Evolutionary conservation across 2,113 vertebrate genomes (phyloP), one percentile per base, ranked within the genome.

Genomic region (Lophochroa leadbeateri): DNA sequence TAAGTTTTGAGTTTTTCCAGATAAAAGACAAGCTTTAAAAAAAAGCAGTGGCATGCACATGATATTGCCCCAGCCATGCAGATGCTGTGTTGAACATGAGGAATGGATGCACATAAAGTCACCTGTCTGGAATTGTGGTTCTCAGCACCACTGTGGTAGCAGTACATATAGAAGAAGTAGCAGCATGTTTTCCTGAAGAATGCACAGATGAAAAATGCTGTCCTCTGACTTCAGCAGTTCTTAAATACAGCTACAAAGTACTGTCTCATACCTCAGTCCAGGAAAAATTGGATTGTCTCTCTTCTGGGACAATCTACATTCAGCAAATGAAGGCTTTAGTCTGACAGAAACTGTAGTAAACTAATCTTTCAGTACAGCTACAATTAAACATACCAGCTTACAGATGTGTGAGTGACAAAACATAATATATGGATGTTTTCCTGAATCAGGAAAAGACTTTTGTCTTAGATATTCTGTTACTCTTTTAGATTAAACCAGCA

Each of bases 51-150:
- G 10, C 23, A 21, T 31, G 21, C 21, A 64, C 2, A 24, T 41
- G 29, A 43, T 25, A 17, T 4, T 52, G 17, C 14, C 19, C 6
- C 24, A 71, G 24, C 5, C 55, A 10, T 13, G 25, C 5, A 35
- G 15, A 31, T 43, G 25, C 15, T 1, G 2, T 31, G 27, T 9
- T 81, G 46, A 69, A 63, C 50, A 49, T 4, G 17, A 71, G 4
- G 46, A 46, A 33, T 10, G 2, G 20, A 21, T 49, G 17, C 16
- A 39, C 5, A 10, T 3, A 21, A 5, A 49, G n/a, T 21, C 39
- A 35, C 4, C 2, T 27, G 7, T 57, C 11, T 63, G 46, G 20
- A 79, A 63, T 8, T 0, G 0, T 28, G 28, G 28, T 5, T 13
- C 50, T 20, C 37, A 70, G 46, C 24, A 41, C 5, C 25, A 6